Conservation (phyloP, 1,140 invertebrate species). For the silkworm (Bombyx mori) region DNA sequence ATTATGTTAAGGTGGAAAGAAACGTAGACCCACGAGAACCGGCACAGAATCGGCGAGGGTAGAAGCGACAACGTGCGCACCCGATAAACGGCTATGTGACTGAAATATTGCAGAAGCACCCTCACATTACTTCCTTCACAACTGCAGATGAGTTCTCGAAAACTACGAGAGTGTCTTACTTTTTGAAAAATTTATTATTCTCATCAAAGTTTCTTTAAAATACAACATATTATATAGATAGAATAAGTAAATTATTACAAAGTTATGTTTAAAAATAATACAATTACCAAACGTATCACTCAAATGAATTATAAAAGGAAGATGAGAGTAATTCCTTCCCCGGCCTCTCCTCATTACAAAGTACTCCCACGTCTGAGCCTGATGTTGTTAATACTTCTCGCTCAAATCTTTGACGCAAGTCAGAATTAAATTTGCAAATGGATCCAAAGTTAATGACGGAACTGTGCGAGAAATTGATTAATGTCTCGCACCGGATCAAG, state of each 20-base stretch:
- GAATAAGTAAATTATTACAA: not conserved
- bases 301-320: not conserved
- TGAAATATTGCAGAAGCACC: not conserved
- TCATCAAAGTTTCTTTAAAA: too few species aligned
- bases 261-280: not conserved
- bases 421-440: slow-evolving; percentile 51
- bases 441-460: slow-evolving; percentile 47
- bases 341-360: not conserved
- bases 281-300: not conserved
- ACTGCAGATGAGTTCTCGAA: not conserved
- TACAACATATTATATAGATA: not conserved
- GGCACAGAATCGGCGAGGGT: slow-evolving; percentile 2
- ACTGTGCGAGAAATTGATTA: slow-evolving; percentile 60
- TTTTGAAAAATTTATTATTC: too few species aligned
- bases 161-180: not conserved
- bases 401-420: slow-evolving; percentile 7
- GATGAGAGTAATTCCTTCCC: not conserved
- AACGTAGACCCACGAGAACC: slow-evolving; percentile 10
- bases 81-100: not conserved
- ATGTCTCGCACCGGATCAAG: slow-evolving; percentile 47
- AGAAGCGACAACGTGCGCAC: not conserved
- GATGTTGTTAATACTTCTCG: not conserved
- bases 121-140: not conserved
- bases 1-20: slow-evolving; percentile 40
- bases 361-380: not conserved